Base-by-base conservation (phyloP, 2,888 invertebrate species). In the Platycheirus rosarum region DNA sequence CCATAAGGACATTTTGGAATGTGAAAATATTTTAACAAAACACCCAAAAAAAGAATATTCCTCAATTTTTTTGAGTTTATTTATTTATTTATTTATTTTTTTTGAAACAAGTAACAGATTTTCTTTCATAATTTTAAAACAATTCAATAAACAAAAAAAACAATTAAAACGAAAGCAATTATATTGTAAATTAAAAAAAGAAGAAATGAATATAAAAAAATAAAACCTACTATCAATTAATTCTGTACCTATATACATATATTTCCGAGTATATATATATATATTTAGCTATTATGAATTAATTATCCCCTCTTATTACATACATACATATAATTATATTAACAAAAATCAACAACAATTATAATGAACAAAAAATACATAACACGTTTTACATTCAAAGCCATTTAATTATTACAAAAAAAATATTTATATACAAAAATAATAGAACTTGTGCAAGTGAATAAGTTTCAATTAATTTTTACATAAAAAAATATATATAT, bases 241-340 rank as follows among this genome's bases (percentile, higher is more conserved):
- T 88, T 87, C 88, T 87, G 88, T 88, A 88, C 88, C 87, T 88
- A 88, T 84, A 84, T 74, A 74, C 63, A 74, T 75, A 74, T 75
- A 79, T 79, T 73, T 74, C 74, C 74, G 73, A 78, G 57, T 63
- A 63, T 63, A 55, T 49, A 4, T n/a, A n/a, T n/a, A n/a, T 75
- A 76, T 76, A 82, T 75, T 80, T 66, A 75, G 65, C 76, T 70
- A 62, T 80, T 80, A 75, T 73, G 57, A 66, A 84, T 84, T 79
- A 70, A 75, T 73, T 80, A 75, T 76, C 70, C 65, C 73, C 63
- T 77, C 82, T 79, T 68, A 79, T 76, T 85, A 84, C 74, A 57
- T 20, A 78, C 53, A 76, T 48, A 78, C 60, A 73, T 42, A 69
- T 77, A 55, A 55, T 51, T 65, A 53, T 35, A 49, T 44, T 46